A percentile compares a stretch with the other conserved stretches of the same genome.
Conservation (phyloP, 1,140 invertebrate species). For the Drosophila lacteicornis region DNA sequence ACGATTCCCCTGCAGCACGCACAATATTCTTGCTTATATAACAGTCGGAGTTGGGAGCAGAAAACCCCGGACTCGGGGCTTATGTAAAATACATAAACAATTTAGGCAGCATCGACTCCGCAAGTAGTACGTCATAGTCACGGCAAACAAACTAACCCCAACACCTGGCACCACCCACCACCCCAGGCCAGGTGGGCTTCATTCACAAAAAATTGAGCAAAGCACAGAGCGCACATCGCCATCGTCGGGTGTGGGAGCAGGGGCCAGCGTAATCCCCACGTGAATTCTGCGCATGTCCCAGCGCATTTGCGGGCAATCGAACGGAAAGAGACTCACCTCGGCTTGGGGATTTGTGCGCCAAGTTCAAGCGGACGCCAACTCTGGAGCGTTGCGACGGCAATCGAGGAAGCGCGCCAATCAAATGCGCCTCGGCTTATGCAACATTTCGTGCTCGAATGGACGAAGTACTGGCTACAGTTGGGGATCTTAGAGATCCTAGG, state of each 20-base stretch:
- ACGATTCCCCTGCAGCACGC: slow-evolving; percentile 17
- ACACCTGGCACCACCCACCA: background rate
- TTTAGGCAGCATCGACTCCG: slow-evolving; percentile 9
- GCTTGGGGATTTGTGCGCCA: slow-evolving; percentile 55
- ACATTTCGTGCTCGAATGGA: slow-evolving; percentile 57
- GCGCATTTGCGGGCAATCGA: slow-evolving; percentile 64
- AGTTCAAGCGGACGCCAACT: slow-evolving; percentile 70
- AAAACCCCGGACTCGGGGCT: slow-evolving; percentile 8
- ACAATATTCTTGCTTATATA: slow-evolving; percentile 29
- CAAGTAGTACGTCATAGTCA: slow-evolving; percentile 41
- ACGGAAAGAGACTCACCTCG: slow-evolving; percentile 66
- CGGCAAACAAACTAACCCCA: slow-evolving; percentile 9
- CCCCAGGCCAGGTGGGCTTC: slow-evolving; percentile 25
- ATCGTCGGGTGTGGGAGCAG: background rate
- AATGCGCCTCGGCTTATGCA: slow-evolving; percentile 78
- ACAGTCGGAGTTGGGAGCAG: slow-evolving; percentile 1
- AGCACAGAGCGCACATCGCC: slow-evolving; percentile 31
- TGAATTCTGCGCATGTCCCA: slow-evolving; percentile 64
- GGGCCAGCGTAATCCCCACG: slow-evolving; percentile 9
- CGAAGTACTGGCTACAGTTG: slow-evolving; percentile 3
- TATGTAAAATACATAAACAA: slow-evolving; percentile 52
- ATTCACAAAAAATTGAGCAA: slow-evolving; percentile 71
- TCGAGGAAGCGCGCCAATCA: slow-evolving; percentile 76
- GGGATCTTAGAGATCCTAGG: slow-evolving; percentile 29
- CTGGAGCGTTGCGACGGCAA: slow-evolving; percentile 65